phyloP scores from a whole-genome alignment of 2,888 invertebrate genomes.

The Caenorhabditis macrosperma region DNA sequence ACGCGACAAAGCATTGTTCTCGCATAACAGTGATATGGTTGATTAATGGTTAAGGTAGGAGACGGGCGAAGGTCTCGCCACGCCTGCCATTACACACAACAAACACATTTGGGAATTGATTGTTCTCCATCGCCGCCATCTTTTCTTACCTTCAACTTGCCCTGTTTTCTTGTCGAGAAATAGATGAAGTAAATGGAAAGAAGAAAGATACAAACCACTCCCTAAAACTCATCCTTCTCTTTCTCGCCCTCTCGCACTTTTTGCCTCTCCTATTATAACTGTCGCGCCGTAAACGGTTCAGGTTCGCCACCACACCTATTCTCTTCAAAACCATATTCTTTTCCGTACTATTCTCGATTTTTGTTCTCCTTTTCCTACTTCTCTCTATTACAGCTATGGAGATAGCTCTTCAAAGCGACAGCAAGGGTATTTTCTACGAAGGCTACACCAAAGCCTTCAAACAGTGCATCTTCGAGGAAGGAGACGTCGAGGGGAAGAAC shows the following conservation, averaged over 20 bases:
- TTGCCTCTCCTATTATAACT: conserved; percentile 13
- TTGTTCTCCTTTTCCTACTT: too few relatives aligned
- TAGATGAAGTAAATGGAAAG: background rate
- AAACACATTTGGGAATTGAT: conserved; percentile 49
- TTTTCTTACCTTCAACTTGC: background rate
- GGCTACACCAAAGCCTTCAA: conserved; percentile 78
- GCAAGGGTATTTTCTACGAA: conserved; percentile 78
- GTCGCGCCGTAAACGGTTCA: conserved; percentile 9
- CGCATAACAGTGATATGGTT: conserved; percentile 44
- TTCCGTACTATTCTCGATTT: background rate
- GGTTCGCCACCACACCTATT: conserved; percentile 2
- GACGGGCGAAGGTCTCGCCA: conserved; percentile 21
- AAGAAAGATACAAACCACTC: conserved; percentile 38
- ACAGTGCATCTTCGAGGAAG: conserved; percentile 79
- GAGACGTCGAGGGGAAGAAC: conserved; percentile 76
- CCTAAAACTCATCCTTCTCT: conserved; percentile 40
- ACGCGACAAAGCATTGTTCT: background rate
- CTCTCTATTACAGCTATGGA: too few relatives aligned
- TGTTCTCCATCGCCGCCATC: conserved; percentile 7
- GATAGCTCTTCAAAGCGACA: conserved; percentile 76
- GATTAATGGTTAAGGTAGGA: conserved; percentile 29
- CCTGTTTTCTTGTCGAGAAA: conserved; percentile 5
- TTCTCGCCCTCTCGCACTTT: background rate
- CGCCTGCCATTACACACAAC: conserved; percentile 57
- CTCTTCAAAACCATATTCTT: background rate